A percentile compares a stretch with the other conserved stretches of the same genome.
These are phyloP conservation scores for Characodon lateralis DNA, from an alignment of 2,797 vertebrate genomes.

Conservation along the genomic window DNA sequence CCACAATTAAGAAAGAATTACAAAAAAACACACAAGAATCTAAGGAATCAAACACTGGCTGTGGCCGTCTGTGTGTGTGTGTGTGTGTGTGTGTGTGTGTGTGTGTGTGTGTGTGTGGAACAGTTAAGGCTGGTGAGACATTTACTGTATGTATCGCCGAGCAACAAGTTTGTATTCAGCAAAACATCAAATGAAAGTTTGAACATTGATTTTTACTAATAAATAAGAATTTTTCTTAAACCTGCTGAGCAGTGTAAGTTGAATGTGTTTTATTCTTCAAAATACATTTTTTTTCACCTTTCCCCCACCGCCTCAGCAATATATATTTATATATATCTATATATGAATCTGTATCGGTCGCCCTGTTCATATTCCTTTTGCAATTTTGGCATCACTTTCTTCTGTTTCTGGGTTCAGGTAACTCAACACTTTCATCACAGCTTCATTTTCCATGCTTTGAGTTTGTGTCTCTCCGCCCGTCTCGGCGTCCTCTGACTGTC, in stretches of 20 bases:
- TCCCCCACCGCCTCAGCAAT: conserved; percentile 41
- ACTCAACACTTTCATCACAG: conserved; percentile 88
- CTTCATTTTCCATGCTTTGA: conserved; percentile 86
- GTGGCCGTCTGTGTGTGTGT: conserved; percentile 31
- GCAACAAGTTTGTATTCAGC: conserved; percentile 47
- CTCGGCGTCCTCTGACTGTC: conserved; percentile 70
- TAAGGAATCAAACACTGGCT: conserved; percentile 67
- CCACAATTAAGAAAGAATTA: conserved; percentile 74
- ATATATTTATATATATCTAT: conserved; percentile 45
- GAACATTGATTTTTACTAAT: conserved; percentile 60
- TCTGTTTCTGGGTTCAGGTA: conserved; percentile 89
- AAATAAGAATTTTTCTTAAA: conserved; percentile 60
- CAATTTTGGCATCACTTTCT: conserved; percentile 81
- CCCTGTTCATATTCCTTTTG: conserved; percentile 77
- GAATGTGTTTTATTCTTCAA: conserved; percentile 67
- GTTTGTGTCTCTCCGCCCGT: conserved; percentile 64
- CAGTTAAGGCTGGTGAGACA: conserved; percentile 58
- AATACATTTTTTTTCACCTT: conserved; percentile 67
- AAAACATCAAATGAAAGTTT: conserved; percentile 68
- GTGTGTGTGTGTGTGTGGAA: conserved; percentile 15
- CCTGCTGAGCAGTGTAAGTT: conserved; percentile 60
- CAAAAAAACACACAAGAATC: conserved; percentile 70
- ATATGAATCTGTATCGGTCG: conserved; percentile 1
- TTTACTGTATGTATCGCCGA: conserved; percentile 47
- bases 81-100: conserved; percentile 21